A percentile compares a stretch with the other conserved stretches of the same genome.
These are phyloP conservation scores for Entelurus aequoreus DNA, from an alignment of 2,113 vertebrate genomes.

Conservation along the genomic window DNA sequence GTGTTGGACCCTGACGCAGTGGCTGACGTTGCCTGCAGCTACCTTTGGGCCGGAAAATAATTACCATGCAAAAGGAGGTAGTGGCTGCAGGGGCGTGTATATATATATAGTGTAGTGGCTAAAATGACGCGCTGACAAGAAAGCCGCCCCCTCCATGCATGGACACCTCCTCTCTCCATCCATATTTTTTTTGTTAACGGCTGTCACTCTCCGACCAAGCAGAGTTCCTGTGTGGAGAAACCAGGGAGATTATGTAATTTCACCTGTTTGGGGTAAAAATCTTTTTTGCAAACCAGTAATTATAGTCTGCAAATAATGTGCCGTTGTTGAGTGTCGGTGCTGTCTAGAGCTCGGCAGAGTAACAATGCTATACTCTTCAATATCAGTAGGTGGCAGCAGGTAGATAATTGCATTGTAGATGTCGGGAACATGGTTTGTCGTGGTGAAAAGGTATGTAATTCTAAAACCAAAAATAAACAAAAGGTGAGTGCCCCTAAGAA, in stretches of 20 bases:
- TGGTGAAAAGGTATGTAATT: no score
- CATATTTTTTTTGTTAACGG: conserved; percentile 25
- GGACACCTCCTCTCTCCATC: conserved; percentile 37
- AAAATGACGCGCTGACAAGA: conserved; percentile 67
- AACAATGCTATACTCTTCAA: no score
- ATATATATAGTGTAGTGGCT: conserved; percentile 68
- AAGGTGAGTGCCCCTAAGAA: no score
- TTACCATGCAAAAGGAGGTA: conserved; percentile 72
- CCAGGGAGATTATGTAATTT: conserved; percentile 7
- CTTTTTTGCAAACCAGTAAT: no score
- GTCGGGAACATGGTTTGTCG: no score
- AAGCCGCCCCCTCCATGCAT: conserved; percentile 67
- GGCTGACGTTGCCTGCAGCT: conserved; percentile 75
- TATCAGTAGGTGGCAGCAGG: no score
- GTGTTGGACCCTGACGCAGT: conserved; percentile 71
- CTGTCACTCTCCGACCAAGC: conserved; percentile 36
- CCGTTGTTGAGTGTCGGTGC: no score
- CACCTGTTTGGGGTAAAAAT: no score
- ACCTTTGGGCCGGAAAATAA: conserved; percentile 80
- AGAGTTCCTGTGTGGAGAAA: conserved; percentile 40
- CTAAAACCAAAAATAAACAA: no score
- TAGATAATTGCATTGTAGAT: no score
- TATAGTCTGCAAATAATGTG: no score
- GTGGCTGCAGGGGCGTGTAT: conserved; percentile 47
- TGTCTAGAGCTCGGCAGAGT: no score